phyloP scores from a whole-genome alignment of 2,113 vertebrate species.

The Gila orcuttii region DNA sequence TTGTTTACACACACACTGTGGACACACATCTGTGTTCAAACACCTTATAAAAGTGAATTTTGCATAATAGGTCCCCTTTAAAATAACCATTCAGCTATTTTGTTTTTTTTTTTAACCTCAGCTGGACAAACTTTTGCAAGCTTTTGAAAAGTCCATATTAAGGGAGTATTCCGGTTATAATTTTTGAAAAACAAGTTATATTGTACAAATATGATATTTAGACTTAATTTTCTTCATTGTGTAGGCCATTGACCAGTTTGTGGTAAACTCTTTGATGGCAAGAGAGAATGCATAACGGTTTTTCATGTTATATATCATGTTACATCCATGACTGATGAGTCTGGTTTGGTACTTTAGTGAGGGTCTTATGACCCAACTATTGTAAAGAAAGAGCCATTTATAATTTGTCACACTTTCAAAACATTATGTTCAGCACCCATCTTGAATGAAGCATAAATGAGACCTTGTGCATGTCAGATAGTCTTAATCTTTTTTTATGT shows the following conservation, averaged over 20 bases:
- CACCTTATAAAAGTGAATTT: too few relatives aligned
- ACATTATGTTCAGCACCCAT: not conserved
- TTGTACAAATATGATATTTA: not conserved
- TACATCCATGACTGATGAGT: not conserved
- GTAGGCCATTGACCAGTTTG: not conserved
- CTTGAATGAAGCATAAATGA: not conserved
- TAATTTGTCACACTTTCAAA: constrained; percentile 18
- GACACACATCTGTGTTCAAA: too few relatives aligned
- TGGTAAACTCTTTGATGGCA: not conserved
- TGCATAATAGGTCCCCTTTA: not conserved
- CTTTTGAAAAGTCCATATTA: not conserved
- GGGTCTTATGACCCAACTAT: constrained; percentile 1
- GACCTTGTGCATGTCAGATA: not conserved
- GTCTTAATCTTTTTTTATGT: too few relatives aligned
- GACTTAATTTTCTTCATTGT: not conserved
- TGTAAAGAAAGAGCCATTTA: not conserved
- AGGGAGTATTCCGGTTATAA: not conserved
- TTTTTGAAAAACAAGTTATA: not conserved
- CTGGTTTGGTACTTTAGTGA: not conserved
- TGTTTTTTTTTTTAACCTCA: too few relatives aligned
- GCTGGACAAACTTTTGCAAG: too few relatives aligned
- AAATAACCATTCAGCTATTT: too few relatives aligned
- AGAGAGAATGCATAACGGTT: not conserved
- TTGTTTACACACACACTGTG: too few relatives aligned
- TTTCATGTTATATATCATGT: not conserved